Conservation (phyloP, 2,113 vertebrate species). For the Stictonetta naevosa region DNA sequence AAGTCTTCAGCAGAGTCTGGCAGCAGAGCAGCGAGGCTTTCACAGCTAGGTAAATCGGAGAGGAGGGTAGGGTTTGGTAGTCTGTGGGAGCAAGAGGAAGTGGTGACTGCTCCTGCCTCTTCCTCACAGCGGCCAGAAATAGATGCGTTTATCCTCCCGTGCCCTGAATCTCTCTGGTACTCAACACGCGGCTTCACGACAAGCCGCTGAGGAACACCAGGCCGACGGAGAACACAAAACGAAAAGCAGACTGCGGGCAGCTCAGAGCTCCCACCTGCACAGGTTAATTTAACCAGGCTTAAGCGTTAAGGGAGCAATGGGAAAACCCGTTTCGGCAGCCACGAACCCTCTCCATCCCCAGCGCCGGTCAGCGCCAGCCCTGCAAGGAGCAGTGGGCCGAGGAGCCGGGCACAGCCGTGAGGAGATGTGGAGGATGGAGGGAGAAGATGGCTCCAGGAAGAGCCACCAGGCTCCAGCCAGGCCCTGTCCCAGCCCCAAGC, state of each 20-base stretch:
- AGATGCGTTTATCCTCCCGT: not conserved
- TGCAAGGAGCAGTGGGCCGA: accelerated
- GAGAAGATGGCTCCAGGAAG: not conserved
- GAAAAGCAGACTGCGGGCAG: not conserved
- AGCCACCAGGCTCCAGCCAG: not conserved
- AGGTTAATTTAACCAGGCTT: accelerated
- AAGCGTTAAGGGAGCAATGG: accelerated
- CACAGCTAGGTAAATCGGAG: not conserved
- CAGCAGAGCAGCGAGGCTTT: accelerated
- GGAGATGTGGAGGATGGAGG: not conserved
- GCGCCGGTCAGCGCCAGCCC: accelerated
- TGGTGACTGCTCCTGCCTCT: not conserved
- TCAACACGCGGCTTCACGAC: accelerated
- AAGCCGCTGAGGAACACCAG: not conserved
- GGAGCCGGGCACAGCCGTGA: accelerated
- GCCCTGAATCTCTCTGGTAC: not conserved
- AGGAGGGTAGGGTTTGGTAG: not conserved
- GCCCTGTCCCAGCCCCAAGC: not conserved
- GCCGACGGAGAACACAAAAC: not conserved
- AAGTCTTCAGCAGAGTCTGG: not conserved
- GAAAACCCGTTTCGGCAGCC: not conserved
- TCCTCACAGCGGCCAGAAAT: not conserved
- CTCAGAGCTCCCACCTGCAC: accelerated
- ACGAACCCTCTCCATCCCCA: not conserved
- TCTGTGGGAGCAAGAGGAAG: not conserved